phyloP scores from a whole-genome alignment of 1,140 invertebrate species.

The Geopemphigus sp. region DNA sequence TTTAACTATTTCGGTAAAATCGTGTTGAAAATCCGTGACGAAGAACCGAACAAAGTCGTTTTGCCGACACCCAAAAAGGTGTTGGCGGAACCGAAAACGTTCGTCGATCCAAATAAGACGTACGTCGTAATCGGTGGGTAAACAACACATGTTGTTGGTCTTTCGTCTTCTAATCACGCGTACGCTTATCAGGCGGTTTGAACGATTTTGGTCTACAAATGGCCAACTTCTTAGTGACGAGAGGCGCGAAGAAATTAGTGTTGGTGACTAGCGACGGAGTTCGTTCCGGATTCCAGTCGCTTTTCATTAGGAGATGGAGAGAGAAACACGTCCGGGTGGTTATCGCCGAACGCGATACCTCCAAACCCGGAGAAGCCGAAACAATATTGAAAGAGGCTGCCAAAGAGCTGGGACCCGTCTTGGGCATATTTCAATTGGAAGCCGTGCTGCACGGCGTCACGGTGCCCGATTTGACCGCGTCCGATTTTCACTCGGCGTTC shows the following conservation, averaged over 20 bases:
- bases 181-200: conserved; percentile 67
- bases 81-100: conserved; percentile 75
- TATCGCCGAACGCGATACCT: conserved; percentile 68
- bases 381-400: conserved; percentile 70
- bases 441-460: conserved; percentile 63
- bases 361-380: conserved; percentile 65
- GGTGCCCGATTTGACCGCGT: neutral
- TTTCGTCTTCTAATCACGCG: neutral
- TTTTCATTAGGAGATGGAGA: conserved; percentile 74
- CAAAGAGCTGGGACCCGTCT: conserved; percentile 72
- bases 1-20: conserved; percentile 81
- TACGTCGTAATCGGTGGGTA: conserved; percentile 72
- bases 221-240: conserved; percentile 81
- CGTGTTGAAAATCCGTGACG: conserved; percentile 78
- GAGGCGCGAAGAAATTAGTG: conserved; percentile 80
- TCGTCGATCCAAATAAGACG: conserved; percentile 81
- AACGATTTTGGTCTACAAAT: conserved; percentile 94
- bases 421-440: conserved; percentile 92
- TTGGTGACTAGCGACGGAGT: conserved; percentile 85
- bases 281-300: conserved; percentile 80
- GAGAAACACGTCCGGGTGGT: conserved; percentile 67
- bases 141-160: neutral
- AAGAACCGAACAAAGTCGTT: conserved; percentile 62
- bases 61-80: conserved; percentile 62
- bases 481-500: neutral